Base-by-base conservation (phyloP, 2,797 vertebrate genomes). In the Characodon lateralis region DNA sequence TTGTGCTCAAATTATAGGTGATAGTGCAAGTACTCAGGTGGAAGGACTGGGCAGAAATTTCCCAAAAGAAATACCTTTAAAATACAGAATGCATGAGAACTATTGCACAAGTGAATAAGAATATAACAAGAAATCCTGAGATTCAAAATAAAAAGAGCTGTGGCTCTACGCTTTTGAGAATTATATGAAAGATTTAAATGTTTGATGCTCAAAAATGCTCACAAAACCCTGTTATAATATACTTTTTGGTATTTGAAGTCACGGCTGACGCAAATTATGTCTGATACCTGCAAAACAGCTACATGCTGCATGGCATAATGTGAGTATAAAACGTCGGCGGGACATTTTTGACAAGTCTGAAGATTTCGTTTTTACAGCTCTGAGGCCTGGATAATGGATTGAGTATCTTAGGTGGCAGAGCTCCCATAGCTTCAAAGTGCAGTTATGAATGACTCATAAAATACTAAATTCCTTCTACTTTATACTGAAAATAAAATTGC, bases 391-490 rank as follows among this genome's bases (percentile, higher is more conserved):
- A 24, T 18, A 56, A 68, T 72, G 74, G 39, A 31, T 76, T 55
- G 59, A 78, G 18, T 24, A 35, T 71, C 68, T 46, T 51, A 28
- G 53, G 35, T 35, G 3, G 69, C 76, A 73, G 43, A 65, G 74
- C 65, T 63, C 80, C 82, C 46, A 7, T 10, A 79, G 80, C 69
- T 77, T 55, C 58, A 69, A 83, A 77, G 68, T 14, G 68, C 59
- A 73, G 77, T 18, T 69, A 72, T 69, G 51, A 58, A 43, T 80
- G 77, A 80, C 69, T 77, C 61, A 73, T 51, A 48, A 61, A 63
- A 39, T 6, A 73, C 41, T 35, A 22, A 71, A 61, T 35, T 48
- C 76, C 24, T 71, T 50, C 58, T 41, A 13, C 46, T 63, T 71
- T 48, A 26, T 6, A 22, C 22, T 53, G 24, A 31, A 39, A 24